These are phyloP conservation scores for Anastrepha obliqua DNA, from an alignment of 1,140 invertebrate genomes.

Conservation along the genomic window DNA sequence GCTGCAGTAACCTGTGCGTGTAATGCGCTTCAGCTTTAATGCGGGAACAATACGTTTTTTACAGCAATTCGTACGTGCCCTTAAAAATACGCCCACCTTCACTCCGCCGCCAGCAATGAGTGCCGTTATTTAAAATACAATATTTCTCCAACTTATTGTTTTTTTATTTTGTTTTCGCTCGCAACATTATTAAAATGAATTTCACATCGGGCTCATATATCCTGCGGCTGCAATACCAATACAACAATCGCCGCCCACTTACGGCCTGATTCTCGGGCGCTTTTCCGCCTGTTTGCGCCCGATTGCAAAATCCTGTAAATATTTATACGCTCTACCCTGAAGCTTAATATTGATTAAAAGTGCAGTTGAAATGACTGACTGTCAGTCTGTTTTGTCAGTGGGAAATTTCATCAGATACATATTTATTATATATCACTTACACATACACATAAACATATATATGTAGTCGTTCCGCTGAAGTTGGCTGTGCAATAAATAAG, in stretches of 20 bases:
- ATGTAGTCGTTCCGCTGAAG: not conserved
- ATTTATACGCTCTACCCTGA: constrained; percentile 6
- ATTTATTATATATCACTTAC: too few species aligned
- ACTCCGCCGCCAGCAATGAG: not conserved
- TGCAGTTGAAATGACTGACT: constrained; percentile 4
- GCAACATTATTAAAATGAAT: constrained; percentile 42
- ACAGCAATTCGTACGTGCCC: not conserved
- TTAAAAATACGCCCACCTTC: not conserved
- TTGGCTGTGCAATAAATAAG: not conserved
- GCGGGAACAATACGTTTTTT: not conserved
- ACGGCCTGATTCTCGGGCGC: not conserved
- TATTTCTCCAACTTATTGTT: not conserved
- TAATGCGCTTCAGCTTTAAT: too few species aligned
- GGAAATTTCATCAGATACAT: not conserved
- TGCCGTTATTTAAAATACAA: constrained; percentile 10
- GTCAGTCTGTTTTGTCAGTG: not conserved
- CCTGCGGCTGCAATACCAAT: constrained; percentile 10
- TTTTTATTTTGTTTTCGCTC: not conserved
- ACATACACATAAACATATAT: not conserved
- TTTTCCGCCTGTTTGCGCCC: constrained; percentile 7
- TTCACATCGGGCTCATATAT: not conserved
- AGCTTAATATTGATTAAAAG: constrained; percentile 51
- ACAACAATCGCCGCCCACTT: not conserved
- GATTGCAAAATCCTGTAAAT: constrained; percentile 32
- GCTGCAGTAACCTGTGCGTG: too few species aligned